phyloP scores from a whole-genome alignment of 2,888 invertebrate species.

The Erebia ligea region DNA sequence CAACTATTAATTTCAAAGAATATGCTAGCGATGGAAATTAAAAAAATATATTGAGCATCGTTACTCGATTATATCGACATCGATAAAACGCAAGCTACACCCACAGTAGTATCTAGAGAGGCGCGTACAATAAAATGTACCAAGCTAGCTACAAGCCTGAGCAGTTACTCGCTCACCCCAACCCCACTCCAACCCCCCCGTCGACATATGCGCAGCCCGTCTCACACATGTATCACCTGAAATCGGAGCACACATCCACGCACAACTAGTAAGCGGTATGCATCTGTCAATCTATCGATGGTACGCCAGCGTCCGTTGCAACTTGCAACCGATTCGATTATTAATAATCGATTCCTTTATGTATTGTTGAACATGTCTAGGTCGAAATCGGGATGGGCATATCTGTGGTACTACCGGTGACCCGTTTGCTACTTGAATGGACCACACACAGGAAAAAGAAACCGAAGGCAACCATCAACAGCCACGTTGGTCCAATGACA shows the following conservation, averaged over 20 bases:
- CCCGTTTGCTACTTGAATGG: too few species aligned
- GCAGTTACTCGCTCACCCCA: slow-evolving; percentile 72
- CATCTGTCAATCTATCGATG: slow-evolving; percentile 65
- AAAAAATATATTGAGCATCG: slow-evolving; percentile 61
- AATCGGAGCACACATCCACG: slow-evolving; percentile 56
- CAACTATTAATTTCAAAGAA: too few species aligned
- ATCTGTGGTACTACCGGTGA: too few species aligned
- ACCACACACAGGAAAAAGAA: too few species aligned
- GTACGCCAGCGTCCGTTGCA: slow-evolving; percentile 50
- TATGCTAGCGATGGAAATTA: slow-evolving; percentile 53
- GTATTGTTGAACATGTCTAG: neutral
- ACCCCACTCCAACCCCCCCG: slow-evolving; percentile 48
- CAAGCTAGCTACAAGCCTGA: slow-evolving; percentile 80
- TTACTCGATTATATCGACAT: slow-evolving; percentile 72
- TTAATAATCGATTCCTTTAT: slow-evolving; percentile 56
- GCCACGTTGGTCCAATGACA: too few species aligned
- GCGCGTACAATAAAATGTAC: slow-evolving; percentile 82
- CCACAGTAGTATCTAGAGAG: slow-evolving; percentile 75
- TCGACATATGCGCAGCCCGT: slow-evolving; percentile 72
- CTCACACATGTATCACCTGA: slow-evolving; percentile 52
- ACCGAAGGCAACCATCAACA: too few species aligned
- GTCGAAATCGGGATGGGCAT: too few species aligned
- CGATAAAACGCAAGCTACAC: slow-evolving; percentile 64
- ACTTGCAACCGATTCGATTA: slow-evolving; percentile 54
- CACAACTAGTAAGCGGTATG: slow-evolving; percentile 57